Percentiles rank a stretch among this genome's conserved stretches.
Evolutionary conservation across 2,113 vertebrate genomes (phyloP).

Genomic region (Hemiprocne comata): DNA sequence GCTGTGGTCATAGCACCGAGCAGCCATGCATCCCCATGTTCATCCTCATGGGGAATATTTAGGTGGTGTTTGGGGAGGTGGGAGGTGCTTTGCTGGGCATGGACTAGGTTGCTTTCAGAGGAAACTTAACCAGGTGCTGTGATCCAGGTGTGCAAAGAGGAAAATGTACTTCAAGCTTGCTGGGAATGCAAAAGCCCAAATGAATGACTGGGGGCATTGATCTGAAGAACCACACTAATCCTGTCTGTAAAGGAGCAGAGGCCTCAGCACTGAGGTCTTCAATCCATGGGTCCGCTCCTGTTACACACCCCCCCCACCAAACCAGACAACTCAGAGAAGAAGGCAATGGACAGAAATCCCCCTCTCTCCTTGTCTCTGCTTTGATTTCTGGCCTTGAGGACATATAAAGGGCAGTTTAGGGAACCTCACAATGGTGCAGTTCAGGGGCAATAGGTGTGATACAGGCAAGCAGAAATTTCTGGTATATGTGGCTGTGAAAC

Average conservation of each 20-base stretch:
- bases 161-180: neutral
- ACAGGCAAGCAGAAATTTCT: neutral
- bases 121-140: neutral
- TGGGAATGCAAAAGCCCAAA: neutral
- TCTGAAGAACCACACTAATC: neutral
- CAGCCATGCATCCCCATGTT: fast-evolving
- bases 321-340: neutral
- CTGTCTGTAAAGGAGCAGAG: neutral
- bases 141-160: neutral
- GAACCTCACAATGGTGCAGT: neutral
- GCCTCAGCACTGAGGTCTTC: neutral
- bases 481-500: neutral
- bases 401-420: neutral
- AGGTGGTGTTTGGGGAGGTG: neutral
- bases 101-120: neutral
- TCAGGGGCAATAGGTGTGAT: neutral
- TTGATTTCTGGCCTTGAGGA: neutral
- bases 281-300: neutral
- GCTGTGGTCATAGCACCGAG: neutral
- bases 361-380: neutral
- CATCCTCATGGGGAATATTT: fast-evolving
- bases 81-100: fast-evolving
- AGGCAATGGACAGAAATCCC: neutral
- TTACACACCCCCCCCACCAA: neutral
- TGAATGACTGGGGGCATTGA: neutral